A percentile compares a stretch with the other conserved stretches of the same genome.
These are phyloP conservation scores for Lordiphosa andalusiaca DNA, from an alignment of 2,888 invertebrate genomes.

Conservation along the genomic window DNA sequence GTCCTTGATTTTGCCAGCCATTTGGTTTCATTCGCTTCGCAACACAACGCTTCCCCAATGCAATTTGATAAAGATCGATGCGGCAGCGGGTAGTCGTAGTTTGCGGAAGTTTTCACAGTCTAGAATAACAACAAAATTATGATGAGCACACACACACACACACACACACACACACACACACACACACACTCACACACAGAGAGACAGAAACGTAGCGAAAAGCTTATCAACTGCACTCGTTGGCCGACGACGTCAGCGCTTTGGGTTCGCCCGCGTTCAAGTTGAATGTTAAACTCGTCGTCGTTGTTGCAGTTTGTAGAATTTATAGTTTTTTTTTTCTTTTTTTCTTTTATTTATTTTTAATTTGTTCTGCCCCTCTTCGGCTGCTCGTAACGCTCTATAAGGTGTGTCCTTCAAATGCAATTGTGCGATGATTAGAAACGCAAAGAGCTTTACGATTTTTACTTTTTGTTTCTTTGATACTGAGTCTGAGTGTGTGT, in stretches of 20 bases:
- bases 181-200: no score
- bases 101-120: slow-evolving; percentile 53
- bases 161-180: not conserved
- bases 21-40: slow-evolving; percentile 37
- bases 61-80: slow-evolving; percentile 72
- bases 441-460: slow-evolving; percentile 62
- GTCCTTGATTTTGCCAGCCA: slow-evolving; percentile 55
- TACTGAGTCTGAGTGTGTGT: slow-evolving; percentile 34
- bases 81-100: slow-evolving; percentile 30
- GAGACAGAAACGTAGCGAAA: slow-evolving; percentile 20
- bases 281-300: slow-evolving; percentile 68
- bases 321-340: slow-evolving; percentile 14
- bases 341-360: slow-evolving; percentile 63
- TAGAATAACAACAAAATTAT: slow-evolving; percentile 55
- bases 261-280: slow-evolving; percentile 70
- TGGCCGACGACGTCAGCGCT: slow-evolving; percentile 28
- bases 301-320: slow-evolving; percentile 21
- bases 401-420: slow-evolving; percentile 73
- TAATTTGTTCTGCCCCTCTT: slow-evolving; percentile 40
- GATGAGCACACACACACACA: slow-evolving; percentile 40
- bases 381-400: slow-evolving; percentile 31
- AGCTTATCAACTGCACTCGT: slow-evolving; percentile 58
- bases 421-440: slow-evolving; percentile 75
- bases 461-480: slow-evolving; percentile 69
- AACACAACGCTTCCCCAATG: slow-evolving; percentile 62